These are phyloP conservation scores for Chalcis sispes DNA, from an alignment of 2,888 invertebrate species.

Conservation along the genomic window DNA sequence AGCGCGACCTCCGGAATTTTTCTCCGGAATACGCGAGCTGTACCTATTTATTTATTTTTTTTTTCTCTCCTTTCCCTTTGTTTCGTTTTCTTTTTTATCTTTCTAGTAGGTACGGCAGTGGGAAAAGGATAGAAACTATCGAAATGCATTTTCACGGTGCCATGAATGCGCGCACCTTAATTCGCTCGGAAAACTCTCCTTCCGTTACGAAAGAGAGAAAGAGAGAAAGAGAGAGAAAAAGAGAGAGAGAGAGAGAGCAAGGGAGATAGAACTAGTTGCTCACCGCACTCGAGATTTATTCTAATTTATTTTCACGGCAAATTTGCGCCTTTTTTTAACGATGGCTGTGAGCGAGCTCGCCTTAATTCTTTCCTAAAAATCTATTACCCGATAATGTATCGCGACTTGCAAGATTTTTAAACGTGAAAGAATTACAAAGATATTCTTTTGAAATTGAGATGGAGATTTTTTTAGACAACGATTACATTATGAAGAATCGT, in stretches of 20 bases:
- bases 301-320: conserved; percentile 44
- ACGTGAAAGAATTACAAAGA: too few species aligned
- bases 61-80: neutral
- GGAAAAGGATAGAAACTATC: conserved; percentile 26
- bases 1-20: conserved; percentile 64
- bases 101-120: neutral
- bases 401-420: too few species aligned
- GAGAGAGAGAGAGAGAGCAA: too few species aligned
- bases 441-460: too few species aligned
- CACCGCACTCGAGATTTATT: conserved; percentile 40
- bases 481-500: too few species aligned
- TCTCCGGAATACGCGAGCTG: conserved; percentile 52
- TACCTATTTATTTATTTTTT: too few species aligned
- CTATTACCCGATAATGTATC: conserved; percentile 8
- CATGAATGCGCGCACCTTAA: conserved; percentile 50
- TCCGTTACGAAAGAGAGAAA: too few species aligned
- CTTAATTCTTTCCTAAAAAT: conserved; percentile 30
- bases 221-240: too few species aligned
- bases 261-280: too few species aligned
- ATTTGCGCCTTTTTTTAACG: conserved; percentile 39
- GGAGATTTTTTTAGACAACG: too few species aligned
- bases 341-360: neutral
- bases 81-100: conserved; percentile 1
- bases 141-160: conserved; percentile 56
- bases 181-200: conserved; percentile 45